phyloP scores from a whole-genome alignment of 2,888 invertebrate genomes.

The Eucriotettix oculatus region DNA sequence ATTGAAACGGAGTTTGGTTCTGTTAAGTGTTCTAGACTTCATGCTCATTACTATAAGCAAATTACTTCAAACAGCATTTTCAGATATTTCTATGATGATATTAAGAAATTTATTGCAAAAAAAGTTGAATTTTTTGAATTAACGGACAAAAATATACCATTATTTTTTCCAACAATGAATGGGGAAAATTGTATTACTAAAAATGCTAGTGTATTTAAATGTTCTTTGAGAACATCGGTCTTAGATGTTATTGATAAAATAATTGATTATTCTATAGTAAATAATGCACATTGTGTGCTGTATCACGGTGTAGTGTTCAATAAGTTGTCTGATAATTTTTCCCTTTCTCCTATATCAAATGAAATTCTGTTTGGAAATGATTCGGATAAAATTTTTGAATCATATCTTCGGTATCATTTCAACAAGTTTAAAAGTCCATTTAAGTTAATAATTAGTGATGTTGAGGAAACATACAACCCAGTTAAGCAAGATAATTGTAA shows the following conservation, averaged over 20 bases:
- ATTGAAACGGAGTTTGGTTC: constrained; percentile 4
- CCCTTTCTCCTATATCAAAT: constrained; percentile 4
- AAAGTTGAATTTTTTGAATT: too few relatives aligned
- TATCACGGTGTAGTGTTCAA: constrained; percentile 9
- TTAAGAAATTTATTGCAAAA: too few relatives aligned
- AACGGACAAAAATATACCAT: too few relatives aligned
- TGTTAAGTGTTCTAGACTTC: constrained; percentile 6
- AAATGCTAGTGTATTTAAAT: neutral
- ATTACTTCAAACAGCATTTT: too few relatives aligned
- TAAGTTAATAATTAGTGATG: too few relatives aligned
- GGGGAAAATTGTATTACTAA: too few relatives aligned
- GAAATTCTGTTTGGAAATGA: constrained; percentile 6
- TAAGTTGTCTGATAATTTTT: constrained; percentile 5
- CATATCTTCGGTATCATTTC: neutral
- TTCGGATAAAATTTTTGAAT: neutral
- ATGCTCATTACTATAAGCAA: neutral
- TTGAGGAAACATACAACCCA: too few relatives aligned
- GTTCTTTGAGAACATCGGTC: constrained; percentile 2
- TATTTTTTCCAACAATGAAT: too few relatives aligned
- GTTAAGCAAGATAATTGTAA: too few relatives aligned
- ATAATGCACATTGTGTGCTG: constrained; percentile 1
- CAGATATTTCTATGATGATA: too few relatives aligned
- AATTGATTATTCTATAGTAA: neutral
- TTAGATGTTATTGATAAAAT: constrained; percentile 5
- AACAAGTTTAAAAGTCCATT: too few relatives aligned